Evolutionary conservation across 2,113 vertebrate genomes (phyloP).

Genomic region (Lagopus leucura): DNA sequence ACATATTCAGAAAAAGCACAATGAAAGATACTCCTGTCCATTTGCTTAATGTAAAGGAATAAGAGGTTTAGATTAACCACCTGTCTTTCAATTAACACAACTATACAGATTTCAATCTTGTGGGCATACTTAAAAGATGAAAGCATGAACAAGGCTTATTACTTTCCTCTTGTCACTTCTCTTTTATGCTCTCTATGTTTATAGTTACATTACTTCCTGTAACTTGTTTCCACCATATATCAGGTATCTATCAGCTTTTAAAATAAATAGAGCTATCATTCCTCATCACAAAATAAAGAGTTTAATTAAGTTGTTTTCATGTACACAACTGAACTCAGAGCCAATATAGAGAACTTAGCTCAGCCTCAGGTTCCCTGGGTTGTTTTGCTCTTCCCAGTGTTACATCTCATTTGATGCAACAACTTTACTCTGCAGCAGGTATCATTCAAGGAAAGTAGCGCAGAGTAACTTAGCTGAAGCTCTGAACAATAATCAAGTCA

Average conservation of each 20-base stretch:
- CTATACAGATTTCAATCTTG: not conserved
- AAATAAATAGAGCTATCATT: not conserved
- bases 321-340: not conserved
- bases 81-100: not conserved
- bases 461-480: not conserved
- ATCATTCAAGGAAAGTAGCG: not conserved
- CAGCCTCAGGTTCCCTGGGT: not conserved
- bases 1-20: not conserved
- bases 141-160: not conserved
- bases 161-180: not conserved
- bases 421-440: not conserved
- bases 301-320: not conserved
- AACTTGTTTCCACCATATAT: not conserved
- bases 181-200: not conserved
- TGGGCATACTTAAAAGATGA: not conserved
- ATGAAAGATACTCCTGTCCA: not conserved
- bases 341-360: accelerated
- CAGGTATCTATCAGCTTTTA: not conserved
- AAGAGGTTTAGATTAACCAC: not conserved
- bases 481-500: not conserved
- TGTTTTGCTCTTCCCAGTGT: not conserved
- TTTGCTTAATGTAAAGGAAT: not conserved
- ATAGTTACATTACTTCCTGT: not conserved
- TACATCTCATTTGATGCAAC: not conserved
- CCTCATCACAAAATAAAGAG: not conserved